These are phyloP conservation scores for Phylloscopus collybita DNA, from an alignment of 2,797 vertebrate species.

Conservation along the genomic window DNA sequence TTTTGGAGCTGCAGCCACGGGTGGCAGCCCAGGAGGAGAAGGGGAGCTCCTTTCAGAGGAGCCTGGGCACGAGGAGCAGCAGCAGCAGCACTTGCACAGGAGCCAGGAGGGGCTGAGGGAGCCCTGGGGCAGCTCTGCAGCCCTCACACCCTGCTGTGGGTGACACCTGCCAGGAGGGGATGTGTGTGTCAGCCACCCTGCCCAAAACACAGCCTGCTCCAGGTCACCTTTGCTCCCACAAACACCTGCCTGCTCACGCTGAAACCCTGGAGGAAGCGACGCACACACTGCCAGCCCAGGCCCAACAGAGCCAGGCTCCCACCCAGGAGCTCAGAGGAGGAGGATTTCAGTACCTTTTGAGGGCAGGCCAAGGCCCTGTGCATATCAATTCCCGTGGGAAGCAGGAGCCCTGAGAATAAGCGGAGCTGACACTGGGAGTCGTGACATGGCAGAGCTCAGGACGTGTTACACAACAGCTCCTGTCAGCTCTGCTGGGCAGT, in stretches of 20 bases:
- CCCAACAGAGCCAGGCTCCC: fast-evolving
- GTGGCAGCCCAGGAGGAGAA: neutral
- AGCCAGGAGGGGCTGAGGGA: neutral
- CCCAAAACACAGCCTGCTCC: fast-evolving
- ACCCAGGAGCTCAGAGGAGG: neutral
- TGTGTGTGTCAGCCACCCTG: neutral
- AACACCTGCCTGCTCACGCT: fast-evolving
- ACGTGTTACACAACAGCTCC: neutral
- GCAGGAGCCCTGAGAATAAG: conserved; percentile 4
- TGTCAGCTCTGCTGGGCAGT: neutral
- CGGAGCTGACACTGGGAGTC: neutral
- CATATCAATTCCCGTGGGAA: neutral
- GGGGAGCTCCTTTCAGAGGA: neutral
- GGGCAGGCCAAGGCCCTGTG: neutral
- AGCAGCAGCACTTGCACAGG: neutral
- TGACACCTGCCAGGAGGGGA: fast-evolving
- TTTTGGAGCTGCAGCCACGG: fast-evolving
- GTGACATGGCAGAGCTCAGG: conserved; percentile 4
- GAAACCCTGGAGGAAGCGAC: no score
- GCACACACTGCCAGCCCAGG: neutral
- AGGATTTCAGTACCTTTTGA: neutral
- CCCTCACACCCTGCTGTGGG: fast-evolving
- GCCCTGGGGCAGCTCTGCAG: neutral
- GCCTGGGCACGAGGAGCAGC: neutral
- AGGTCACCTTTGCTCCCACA: fast-evolving